phyloP scores from a whole-genome alignment of 2,113 vertebrate species.

The Gambusia holbrooki region DNA sequence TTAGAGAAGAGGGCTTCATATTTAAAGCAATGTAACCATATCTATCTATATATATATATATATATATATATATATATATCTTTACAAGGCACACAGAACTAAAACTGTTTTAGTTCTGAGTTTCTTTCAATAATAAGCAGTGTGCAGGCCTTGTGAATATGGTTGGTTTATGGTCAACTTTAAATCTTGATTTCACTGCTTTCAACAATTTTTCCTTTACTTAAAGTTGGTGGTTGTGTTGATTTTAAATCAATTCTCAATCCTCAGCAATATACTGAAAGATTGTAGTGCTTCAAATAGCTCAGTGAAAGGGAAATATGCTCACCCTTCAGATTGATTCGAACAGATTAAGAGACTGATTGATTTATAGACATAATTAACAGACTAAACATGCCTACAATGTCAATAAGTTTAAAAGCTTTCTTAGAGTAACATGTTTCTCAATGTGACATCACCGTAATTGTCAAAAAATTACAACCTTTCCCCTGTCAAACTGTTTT shows the following conservation, averaged over 20 bases:
- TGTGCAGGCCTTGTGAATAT: too few relatives aligned
- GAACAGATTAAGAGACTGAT: neutral
- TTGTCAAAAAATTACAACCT: neutral
- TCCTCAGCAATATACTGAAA: too few relatives aligned
- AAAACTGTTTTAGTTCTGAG: too few relatives aligned
- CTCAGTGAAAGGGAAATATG: neutral
- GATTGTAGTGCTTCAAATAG: too few relatives aligned
- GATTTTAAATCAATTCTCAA: too few relatives aligned
- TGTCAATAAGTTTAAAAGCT: neutral
- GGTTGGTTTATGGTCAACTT: too few relatives aligned
- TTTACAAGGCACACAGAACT: too few relatives aligned
- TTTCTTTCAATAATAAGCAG: too few relatives aligned
- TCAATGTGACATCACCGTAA: neutral
- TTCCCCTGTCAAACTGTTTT: neutral
- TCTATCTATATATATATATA: neutral
- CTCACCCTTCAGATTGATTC: neutral
- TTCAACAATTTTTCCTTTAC: too few relatives aligned
- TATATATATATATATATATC: neutral
- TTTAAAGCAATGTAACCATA: neutral
- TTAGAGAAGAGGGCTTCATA: conserved; percentile 71
- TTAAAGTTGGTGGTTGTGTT: too few relatives aligned
- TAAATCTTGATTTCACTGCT: too few relatives aligned
- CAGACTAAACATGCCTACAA: neutral
- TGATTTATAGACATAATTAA: neutral
- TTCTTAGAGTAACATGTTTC: neutral